Conservation (phyloP, 2,888 invertebrate species). For the Trichacis sp. region DNA sequence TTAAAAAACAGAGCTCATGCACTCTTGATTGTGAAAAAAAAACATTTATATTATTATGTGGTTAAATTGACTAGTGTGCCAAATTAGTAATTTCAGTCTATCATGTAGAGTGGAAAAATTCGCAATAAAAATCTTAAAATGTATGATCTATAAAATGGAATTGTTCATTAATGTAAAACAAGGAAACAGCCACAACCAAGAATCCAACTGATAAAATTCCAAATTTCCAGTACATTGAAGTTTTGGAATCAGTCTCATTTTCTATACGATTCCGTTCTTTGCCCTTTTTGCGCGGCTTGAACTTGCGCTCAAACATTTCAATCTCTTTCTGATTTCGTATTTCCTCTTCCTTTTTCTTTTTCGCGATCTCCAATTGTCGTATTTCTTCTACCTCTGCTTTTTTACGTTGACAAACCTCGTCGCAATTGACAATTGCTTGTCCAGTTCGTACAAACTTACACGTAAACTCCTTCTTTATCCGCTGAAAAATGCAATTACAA, state of each 20-base stretch:
- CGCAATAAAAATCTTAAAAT: not conserved
- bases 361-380: slow-evolving; percentile 72
- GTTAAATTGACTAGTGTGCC: not conserved
- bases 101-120: not conserved
- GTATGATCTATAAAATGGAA: not conserved
- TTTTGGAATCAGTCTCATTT: slow-evolving; percentile 12
- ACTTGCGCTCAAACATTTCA: slow-evolving; percentile 82
- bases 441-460: slow-evolving; percentile 63
- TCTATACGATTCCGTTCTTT: slow-evolving; percentile 48
- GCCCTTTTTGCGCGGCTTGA: slow-evolving; percentile 66
- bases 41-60: too few relatives aligned
- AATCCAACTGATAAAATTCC: not conserved
- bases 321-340: slow-evolving; percentile 79
- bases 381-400: slow-evolving; percentile 71
- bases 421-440: slow-evolving; percentile 73
- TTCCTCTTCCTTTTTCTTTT: slow-evolving; percentile 75
- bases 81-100: not conserved
- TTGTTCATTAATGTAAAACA: not conserved
- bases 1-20: too few relatives aligned
- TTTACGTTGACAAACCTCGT: slow-evolving; percentile 75
- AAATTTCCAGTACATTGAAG: not conserved
- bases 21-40: too few relatives aligned
- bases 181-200: not conserved
- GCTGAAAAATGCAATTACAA: slow-evolving; percentile 66
- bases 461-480: slow-evolving; percentile 78